These are phyloP conservation scores for Gallinago jamesoni DNA, from an alignment of 2,113 vertebrate species.

Conservation along the genomic window DNA sequence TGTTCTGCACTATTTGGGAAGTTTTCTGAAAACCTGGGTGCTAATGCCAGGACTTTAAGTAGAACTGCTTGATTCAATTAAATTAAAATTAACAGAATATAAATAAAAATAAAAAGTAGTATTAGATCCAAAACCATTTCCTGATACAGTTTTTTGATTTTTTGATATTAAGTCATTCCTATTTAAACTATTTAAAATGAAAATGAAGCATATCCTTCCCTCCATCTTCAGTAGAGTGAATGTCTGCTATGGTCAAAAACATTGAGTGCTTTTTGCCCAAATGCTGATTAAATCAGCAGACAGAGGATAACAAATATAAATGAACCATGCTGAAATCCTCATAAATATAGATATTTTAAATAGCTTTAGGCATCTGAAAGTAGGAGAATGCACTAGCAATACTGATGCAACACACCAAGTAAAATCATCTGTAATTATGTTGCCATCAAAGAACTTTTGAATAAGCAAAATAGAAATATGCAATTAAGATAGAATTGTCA, in stretches of 20 bases:
- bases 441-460: neutral
- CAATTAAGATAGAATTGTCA: neutral
- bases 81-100: neutral
- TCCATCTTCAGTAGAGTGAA: neutral
- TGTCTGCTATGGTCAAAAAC: neutral
- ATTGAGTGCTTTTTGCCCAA: neutral
- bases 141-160: neutral
- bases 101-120: neutral
- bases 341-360: neutral
- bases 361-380: neutral
- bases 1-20: neutral
- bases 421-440: neutral
- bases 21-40: slow-evolving; percentile 7
- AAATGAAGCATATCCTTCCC: neutral
- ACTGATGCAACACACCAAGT: neutral
- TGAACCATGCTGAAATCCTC: neutral
- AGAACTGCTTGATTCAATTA: neutral
- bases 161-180: neutral
- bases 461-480: neutral
- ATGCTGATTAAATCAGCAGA: neutral
- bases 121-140: neutral
- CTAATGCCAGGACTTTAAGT: neutral
- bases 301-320: neutral
- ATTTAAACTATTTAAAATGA: neutral
- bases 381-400: neutral